A percentile compares a stretch with the other conserved stretches of the same genome.
phyloP scores from a whole-genome alignment of 2,797 vertebrate species.

The Manis pentadactyla region DNA sequence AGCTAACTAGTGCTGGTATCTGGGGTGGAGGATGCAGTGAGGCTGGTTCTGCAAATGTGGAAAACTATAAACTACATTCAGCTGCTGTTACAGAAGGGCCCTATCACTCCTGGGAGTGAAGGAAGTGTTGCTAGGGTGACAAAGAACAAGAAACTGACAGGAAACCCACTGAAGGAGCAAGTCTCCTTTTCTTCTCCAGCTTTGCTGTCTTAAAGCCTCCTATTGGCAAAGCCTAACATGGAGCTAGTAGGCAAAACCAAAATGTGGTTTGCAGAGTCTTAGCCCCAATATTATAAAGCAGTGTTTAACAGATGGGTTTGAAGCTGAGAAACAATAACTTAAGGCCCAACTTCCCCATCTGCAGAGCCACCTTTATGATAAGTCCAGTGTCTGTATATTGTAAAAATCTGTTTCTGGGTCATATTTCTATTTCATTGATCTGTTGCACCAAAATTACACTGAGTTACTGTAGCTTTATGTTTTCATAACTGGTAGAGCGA shows the following conservation, averaged over 20 bases:
- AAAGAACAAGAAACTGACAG: neutral
- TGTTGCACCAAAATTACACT: neutral
- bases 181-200: neutral
- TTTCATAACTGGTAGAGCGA: neutral
- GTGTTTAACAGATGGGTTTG: neutral
- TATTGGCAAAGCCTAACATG: neutral
- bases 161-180: neutral
- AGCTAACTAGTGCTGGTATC: neutral
- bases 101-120: neutral
- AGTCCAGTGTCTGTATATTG: neutral
- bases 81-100: neutral
- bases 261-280: neutral
- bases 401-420: neutral
- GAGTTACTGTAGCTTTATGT: constrained; percentile 24
- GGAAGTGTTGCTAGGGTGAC: neutral
- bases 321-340: neutral
- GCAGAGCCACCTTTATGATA: constrained; percentile 15
- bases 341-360: neutral
- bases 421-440: constrained; percentile 15
- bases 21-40: neutral
- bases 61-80: neutral
- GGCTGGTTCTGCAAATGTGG: neutral
- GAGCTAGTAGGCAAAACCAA: constrained; percentile 47
- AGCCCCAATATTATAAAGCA: neutral
- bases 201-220: neutral